phyloP scores from a whole-genome alignment of 2,113 vertebrate species.

The Vulpes lagopus region DNA sequence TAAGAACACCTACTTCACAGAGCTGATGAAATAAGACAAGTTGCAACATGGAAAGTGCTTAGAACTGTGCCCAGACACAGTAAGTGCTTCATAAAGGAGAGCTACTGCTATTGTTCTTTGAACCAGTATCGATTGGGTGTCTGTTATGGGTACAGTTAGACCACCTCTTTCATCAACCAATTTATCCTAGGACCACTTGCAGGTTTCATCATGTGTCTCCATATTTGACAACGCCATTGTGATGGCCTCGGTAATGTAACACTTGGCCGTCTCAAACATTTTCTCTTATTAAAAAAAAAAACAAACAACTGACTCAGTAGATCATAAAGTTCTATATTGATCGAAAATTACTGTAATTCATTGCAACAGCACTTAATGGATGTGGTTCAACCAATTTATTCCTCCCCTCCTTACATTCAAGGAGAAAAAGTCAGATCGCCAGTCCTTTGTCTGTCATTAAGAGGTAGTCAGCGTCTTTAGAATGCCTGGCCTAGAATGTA shows the following conservation, averaged over 20 bases:
- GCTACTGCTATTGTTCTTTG: neutral
- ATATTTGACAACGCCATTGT: neutral
- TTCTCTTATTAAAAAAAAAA: neutral
- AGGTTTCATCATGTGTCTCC: slow-evolving; percentile 25
- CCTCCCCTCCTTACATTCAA: neutral
- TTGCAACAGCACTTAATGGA: slow-evolving; percentile 11
- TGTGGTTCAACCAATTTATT: neutral
- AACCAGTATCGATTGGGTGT: neutral
- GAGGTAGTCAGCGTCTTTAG: neutral
- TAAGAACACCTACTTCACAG: neutral
- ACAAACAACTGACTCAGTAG: neutral
- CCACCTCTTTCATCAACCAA: neutral
- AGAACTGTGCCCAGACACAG: neutral
- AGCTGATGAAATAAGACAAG: slow-evolving; percentile 4
- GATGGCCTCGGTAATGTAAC: neutral
- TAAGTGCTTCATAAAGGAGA: neutral
- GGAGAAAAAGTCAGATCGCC: neutral
- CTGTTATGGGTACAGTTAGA: neutral
- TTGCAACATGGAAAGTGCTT: neutral
- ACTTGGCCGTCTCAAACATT: neutral
- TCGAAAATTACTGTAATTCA: neutral
- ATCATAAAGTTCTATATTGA: slow-evolving; percentile 15
- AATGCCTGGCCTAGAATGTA: neutral
- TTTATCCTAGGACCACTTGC: neutral
- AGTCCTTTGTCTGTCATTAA: neutral